Evolutionary conservation across 1,140 invertebrate genomes (phyloP), one percentile per base, ranked within the genome.

Genomic region (Platorchestia sp.): DNA sequence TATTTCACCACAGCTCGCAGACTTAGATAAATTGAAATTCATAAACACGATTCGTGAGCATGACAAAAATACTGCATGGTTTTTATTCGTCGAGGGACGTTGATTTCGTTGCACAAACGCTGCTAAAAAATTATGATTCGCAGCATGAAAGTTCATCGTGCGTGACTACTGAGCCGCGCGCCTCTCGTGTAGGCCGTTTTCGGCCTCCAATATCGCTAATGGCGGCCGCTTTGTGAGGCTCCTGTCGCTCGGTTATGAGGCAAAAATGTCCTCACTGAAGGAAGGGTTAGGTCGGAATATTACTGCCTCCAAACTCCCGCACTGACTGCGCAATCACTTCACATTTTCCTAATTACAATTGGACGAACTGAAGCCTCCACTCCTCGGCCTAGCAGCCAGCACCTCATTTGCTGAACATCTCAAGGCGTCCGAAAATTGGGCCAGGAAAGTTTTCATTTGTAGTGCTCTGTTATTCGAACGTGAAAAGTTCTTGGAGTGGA

Each of bases 301-400:
- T 89, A 89, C 36, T 22, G 87, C n/a, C 87, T 36, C 7, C 36
- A 86, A 86, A 86, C 36, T 6, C 47, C 6, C 47, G n/a, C 87
- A 27, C 87, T 41, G 87, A 89, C 87, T 42, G 42, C 87, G 87
- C 87, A 89, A 89, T 89, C 42, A 3, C 87, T 89, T 14, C n/a
- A 44, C 87, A 89, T 89, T 89, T 89, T 89, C 87, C 87, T 89
- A 89, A 89, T 89, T 89, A 89, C 87, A 41, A 89, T 89, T 89
- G 87, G 42, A 27, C 87, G n/a, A 14, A 89, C 87, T 41, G 41
- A 44, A 42, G 87, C 22, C 36, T 7, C 87, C 7, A 41, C 27
- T 36, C n/a, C 87, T 43, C 59, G 10, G 14, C 3, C 59, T n/a
- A n/a, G 1, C 7, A 36, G 27, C 59, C 59, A 6, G 6, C 19